Evolutionary conservation across 2,113 vertebrate species (phyloP), one percentile per base, ranked within the genome.

Genomic region (Mesocricetus auratus): DNA sequence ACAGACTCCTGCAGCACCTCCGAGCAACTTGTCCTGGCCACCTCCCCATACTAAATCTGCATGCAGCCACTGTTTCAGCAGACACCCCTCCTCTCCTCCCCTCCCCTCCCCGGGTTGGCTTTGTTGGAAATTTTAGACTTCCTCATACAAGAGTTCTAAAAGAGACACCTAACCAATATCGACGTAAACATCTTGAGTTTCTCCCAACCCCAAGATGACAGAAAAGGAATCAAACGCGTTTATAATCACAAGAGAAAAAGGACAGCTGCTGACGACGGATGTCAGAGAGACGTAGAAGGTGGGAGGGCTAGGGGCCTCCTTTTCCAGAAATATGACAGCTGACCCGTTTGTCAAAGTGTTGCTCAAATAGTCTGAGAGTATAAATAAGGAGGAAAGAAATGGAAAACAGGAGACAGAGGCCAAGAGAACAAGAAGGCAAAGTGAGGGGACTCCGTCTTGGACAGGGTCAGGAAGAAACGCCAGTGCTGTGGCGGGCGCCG

Each of bases 141-240:
- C 58, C 39, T 21, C 22, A 45, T 17, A 15, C 11, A 64, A 42
- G 36, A 29, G 19, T 69, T 92, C 36, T 64, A 74, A 86, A 81
- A 60, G 42, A 78, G 47, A 82, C 60, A 1, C 1, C 17, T 71
- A 77, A 85, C 17, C 39, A 53, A 88, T n/a, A 95, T 83, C 36
- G 36, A 33, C 11, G 86, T 60, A 86, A 88, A 79, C 19, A 69
- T 64, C 19, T 62, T 53, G 56, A 74, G 62, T 83, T 86, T 95
- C 33, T 64, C 82, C 29, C 9, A 22, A 17, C 13, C 22, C 0
- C 10, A 50, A 60, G 73, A 31, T 93, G 45, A 93, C 62, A 86
- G 58, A 56, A 93, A 93, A 89, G 31, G 21, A 95, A 74, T 15
- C 12, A 7, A 73, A 90, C 56, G 75, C 66, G n/a, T 91, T 95